Conservation (phyloP, 2,797 vertebrate genomes). For the Orestias chungarensis region DNA sequence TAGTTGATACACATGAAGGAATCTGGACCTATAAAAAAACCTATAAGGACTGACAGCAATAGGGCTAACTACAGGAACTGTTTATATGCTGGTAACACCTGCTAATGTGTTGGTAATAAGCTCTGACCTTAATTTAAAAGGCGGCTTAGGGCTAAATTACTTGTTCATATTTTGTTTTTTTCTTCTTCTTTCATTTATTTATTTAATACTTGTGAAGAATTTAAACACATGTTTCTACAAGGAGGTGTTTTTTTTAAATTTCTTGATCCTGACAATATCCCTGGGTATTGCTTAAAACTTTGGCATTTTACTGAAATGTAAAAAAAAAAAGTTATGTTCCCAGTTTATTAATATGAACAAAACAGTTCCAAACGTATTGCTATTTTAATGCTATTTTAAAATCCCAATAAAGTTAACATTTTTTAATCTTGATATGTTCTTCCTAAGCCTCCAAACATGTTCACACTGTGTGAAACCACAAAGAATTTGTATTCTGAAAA, state of each 20-base stretch:
- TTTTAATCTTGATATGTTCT: background rate
- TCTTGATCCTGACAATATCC: background rate
- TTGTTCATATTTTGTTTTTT: background rate
- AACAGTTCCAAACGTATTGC: background rate
- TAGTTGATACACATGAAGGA: background rate
- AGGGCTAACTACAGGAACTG: background rate
- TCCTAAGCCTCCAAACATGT: background rate
- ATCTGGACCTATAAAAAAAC: background rate
- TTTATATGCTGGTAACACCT: background rate
- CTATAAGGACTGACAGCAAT: background rate
- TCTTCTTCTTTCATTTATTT: background rate
- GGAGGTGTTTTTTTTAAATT: background rate
- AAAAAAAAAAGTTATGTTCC: background rate
- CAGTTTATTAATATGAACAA: background rate
- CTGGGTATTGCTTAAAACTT: background rate
- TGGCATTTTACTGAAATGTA: background rate
- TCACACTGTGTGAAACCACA: background rate
- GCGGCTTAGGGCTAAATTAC: background rate
- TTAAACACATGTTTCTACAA: background rate
- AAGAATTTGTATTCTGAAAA: background rate
- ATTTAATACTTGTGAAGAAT: background rate
- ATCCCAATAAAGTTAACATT: background rate
- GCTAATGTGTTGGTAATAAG: background rate
- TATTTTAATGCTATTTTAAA: no score
- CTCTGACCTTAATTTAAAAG: background rate